These are phyloP conservation scores for Hipparchia semele DNA, from an alignment of 2,888 invertebrate species.

Conservation along the genomic window DNA sequence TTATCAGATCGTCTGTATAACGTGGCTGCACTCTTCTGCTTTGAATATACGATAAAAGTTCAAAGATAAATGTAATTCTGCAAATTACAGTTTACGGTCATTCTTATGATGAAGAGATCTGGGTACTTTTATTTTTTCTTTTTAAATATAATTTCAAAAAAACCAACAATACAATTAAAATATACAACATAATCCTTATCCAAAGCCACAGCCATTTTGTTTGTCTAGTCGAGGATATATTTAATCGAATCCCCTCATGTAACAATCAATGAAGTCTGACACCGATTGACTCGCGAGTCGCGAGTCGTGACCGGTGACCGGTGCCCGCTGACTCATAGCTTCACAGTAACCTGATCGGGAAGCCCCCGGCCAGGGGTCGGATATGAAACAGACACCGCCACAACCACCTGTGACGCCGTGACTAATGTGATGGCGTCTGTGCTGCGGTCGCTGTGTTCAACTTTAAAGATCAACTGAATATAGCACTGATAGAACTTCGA, in stretches of 20 bases:
- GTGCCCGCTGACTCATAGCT: conserved; percentile 30
- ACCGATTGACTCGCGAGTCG: conserved; percentile 35
- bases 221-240: neutral
- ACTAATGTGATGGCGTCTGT: conserved; percentile 25
- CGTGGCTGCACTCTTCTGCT: conserved; percentile 3
- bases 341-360: conserved; percentile 46
- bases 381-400: conserved; percentile 38
- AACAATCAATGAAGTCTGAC: conserved; percentile 31
- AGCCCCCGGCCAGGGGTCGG: conserved; percentile 45
- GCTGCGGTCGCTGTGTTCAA: conserved; percentile 17
- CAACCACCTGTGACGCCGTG: conserved; percentile 38
- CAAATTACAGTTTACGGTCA: neutral
- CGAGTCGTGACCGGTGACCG: conserved; percentile 24
- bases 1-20: conserved; percentile 4
- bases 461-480: neutral
- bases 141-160: no score
- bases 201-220: neutral
- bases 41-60: conserved; percentile 13
- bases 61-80: neutral
- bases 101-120: no score
- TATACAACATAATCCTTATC: no score
- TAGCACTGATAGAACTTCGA: no score
- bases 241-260: neutral
- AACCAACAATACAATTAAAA: no score
- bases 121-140: no score